Evolutionary conservation across 2,797 vertebrate species (phyloP).

Genomic region (Acanthis flammea): DNA sequence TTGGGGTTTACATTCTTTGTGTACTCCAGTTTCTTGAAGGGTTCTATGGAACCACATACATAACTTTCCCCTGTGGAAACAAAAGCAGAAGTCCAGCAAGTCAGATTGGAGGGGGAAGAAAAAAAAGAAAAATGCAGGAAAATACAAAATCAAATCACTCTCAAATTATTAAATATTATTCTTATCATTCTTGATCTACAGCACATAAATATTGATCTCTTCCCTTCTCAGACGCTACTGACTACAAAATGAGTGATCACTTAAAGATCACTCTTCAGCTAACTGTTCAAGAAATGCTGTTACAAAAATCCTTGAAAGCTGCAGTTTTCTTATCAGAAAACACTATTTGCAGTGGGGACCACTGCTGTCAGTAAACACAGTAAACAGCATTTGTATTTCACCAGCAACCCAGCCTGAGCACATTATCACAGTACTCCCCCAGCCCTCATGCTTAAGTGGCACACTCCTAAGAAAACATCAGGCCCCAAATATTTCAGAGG

Average conservation of each 20-base stretch:
- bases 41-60: conserved; percentile 94
- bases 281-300: neutral
- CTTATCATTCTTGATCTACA: neutral
- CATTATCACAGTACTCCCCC: neutral
- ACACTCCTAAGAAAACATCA: neutral
- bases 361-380: neutral
- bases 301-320: neutral
- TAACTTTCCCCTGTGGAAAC: conserved; percentile 89
- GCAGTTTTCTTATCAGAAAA: neutral
- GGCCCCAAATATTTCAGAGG: neutral
- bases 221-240: neutral
- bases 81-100: neutral
- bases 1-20: conserved; percentile 98
- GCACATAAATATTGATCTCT: neutral
- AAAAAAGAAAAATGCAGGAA: neutral
- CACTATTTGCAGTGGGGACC: neutral
- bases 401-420: neutral
- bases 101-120: neutral
- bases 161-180: neutral
- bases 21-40: conserved; percentile 94
- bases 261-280: neutral
- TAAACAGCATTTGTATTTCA: neutral
- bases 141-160: neutral
- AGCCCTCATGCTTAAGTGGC: neutral
- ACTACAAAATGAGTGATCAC: neutral